A percentile compares a stretch with the other conserved stretches of the same genome.
These are phyloP conservation scores for Corvus hawaiiensis DNA, from an alignment of 2,113 vertebrate species.

Conservation along the genomic window DNA sequence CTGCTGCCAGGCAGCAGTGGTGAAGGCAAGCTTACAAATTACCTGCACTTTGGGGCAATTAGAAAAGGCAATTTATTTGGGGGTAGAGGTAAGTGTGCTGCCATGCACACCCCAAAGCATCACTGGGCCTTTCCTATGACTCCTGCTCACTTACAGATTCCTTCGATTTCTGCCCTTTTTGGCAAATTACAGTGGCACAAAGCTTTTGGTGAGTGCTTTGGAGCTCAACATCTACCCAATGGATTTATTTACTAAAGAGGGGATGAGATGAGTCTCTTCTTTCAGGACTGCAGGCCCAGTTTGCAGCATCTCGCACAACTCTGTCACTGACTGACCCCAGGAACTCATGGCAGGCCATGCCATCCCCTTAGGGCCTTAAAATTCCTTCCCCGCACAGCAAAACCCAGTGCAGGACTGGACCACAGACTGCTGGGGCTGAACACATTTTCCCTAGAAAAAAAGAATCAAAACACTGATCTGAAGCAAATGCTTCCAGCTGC, in stretches of 20 bases:
- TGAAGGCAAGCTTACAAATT: slow-evolving; percentile 20
- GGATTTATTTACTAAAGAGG: background rate
- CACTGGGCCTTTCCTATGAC: background rate
- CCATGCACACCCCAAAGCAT: background rate
- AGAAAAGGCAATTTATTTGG: slow-evolving; percentile 24
- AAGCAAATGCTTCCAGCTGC: background rate
- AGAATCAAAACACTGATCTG: background rate
- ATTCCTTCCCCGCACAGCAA: background rate
- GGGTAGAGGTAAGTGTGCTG: background rate
- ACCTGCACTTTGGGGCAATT: slow-evolving; percentile 44
- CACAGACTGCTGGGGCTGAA: background rate
- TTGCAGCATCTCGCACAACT: background rate
- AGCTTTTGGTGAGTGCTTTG: background rate
- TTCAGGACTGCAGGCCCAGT: background rate
- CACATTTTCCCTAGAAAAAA: background rate
- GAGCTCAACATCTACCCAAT: background rate
- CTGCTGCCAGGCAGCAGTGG: background rate
- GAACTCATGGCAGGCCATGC: fast-evolving
- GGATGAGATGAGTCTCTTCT: background rate
- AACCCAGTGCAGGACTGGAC: background rate
- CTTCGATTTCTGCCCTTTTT: background rate
- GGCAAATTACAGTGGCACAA: background rate
- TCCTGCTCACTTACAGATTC: background rate
- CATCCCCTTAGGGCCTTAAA: background rate
- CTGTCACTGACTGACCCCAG: background rate